phyloP scores from a whole-genome alignment of 2,888 invertebrate species.

The Chorisops tibialis region DNA sequence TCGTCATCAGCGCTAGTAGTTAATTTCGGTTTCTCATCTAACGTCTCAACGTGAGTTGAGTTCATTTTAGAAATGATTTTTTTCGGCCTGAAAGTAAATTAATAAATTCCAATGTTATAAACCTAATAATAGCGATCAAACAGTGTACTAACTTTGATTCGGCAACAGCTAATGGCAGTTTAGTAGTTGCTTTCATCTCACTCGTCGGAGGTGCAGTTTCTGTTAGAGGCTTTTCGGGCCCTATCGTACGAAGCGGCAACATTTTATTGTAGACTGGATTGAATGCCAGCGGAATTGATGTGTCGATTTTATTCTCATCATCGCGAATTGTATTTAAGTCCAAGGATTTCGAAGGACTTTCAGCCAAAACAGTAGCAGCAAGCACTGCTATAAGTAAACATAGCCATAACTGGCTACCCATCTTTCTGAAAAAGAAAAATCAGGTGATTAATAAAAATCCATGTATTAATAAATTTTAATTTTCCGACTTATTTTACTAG shows the following conservation, averaged over 20 bases:
- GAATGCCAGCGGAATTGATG: slow-evolving; percentile 26
- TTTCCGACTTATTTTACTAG: too few relatives aligned
- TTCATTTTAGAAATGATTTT: slow-evolving; percentile 44
- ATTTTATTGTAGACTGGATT: slow-evolving; percentile 39
- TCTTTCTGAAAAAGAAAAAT: slow-evolving; percentile 31
- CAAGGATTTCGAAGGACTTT: slow-evolving; percentile 35
- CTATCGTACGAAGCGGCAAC: slow-evolving; percentile 36
- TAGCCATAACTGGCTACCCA: slow-evolving; percentile 51
- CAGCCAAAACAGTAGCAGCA: slow-evolving; percentile 40
- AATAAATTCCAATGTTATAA: background rate
- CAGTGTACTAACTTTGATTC: slow-evolving; percentile 20
- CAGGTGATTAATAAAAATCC: too few relatives aligned
- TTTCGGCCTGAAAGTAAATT: slow-evolving; percentile 40
- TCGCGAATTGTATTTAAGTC: slow-evolving; percentile 41
- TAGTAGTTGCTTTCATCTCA: slow-evolving; percentile 38
- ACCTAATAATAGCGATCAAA: background rate
- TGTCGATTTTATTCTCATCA: slow-evolving; percentile 33
- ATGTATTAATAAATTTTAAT: too few relatives aligned
- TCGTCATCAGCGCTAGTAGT: slow-evolving; percentile 8
- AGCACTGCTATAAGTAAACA: slow-evolving; percentile 40
- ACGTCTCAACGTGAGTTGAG: slow-evolving; percentile 32
- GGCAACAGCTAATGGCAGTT: slow-evolving; percentile 41
- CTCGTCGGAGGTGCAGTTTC: slow-evolving; percentile 22
- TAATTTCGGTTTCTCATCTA: background rate
- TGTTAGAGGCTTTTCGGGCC: slow-evolving; percentile 3